phyloP scores from a whole-genome alignment of 2,888 invertebrate species.

The Cerastoderma edule region DNA sequence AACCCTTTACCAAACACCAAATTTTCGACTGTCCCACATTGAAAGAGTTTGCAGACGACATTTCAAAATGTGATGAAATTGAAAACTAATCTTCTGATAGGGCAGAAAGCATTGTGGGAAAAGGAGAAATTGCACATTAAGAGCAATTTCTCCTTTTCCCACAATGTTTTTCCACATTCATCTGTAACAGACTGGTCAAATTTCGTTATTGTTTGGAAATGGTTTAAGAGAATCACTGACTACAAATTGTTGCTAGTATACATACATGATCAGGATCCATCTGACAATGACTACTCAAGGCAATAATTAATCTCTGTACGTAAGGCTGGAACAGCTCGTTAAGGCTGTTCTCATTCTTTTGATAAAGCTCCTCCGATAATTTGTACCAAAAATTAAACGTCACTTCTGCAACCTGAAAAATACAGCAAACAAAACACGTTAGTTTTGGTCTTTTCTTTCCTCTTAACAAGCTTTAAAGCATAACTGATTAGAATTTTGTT shows the following conservation, averaged over 20 bases:
- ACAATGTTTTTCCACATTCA: not conserved
- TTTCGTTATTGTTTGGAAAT: too few relatives aligned
- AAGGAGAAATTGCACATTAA: not conserved
- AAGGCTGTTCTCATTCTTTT: conserved; percentile 91
- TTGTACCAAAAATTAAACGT: conserved; percentile 99
- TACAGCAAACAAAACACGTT: not conserved
- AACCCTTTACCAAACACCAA: too few relatives aligned
- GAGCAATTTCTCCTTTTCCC: not conserved
- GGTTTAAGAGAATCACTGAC: too few relatives aligned
- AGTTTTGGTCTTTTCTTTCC: too few relatives aligned
- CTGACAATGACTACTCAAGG: conserved; percentile 96
- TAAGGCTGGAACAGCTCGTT: conserved; percentile 94
- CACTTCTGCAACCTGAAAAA: conserved; percentile 89
- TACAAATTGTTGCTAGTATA: too few relatives aligned
- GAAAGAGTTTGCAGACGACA: too few relatives aligned
- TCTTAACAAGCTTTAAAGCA: too few relatives aligned
- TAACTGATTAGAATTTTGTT: too few relatives aligned
- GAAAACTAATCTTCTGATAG: too few relatives aligned
- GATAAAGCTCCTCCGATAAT: conserved; percentile 96
- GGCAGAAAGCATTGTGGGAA: not conserved
- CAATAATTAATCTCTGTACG: conserved; percentile 94
- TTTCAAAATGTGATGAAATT: too few relatives aligned
- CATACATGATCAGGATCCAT: conserved; percentile 95
- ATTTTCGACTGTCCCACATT: too few relatives aligned
- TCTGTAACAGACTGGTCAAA: not conserved